Base-by-base conservation (phyloP, 2,888 invertebrate genomes). In the Aleiodes testaceus region DNA sequence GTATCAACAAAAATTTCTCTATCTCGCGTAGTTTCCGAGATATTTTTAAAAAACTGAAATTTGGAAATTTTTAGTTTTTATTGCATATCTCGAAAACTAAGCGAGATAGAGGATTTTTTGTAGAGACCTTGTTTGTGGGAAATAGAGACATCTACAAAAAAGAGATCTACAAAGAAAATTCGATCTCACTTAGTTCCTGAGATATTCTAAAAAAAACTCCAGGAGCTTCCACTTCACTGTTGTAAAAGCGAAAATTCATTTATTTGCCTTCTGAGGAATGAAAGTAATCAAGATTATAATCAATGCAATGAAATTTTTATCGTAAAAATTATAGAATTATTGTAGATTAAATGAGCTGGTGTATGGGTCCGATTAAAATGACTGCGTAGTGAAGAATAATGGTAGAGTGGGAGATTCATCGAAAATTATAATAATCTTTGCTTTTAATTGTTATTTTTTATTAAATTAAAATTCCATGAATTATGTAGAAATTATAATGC, bases 301-400 rank as follows among this genome's bases (percentile, higher is more conserved):
- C 36, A 44, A 61, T 49, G 64, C 44, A 66, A 16, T 30, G 42
- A 26, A 44, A 66, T 73, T 70, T 74, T 53, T 72, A 75, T 74
- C 68, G 66, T 72, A 68, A 72, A 42, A 42, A 36, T 42, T 59
- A 18, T 75, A 71, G 55, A 72, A 73, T 68, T 74, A 74, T 71
- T 45, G 16, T 47, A 47, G 14, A 47, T 47, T 79, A 81, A 82
- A 81, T 77, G 84, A 86, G 86, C 86, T 86, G 86, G 86, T 86
- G 79, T 82, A 86, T 85, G 86, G 86, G 86, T 86, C 86, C 86
- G 86, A 86, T 73, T 80, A 79, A 81, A 79, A 81, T 80, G 77
- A 81, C 79, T 75, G 79, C 82, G 74, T 78, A 76, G 52, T 70
- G 75, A 75, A 77, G 76, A 65, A 14, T n/a, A 65, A 30, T 50